These are phyloP conservation scores for Anseranas semipalmata DNA, from an alignment of 2,113 vertebrate species.

Conservation along the genomic window DNA sequence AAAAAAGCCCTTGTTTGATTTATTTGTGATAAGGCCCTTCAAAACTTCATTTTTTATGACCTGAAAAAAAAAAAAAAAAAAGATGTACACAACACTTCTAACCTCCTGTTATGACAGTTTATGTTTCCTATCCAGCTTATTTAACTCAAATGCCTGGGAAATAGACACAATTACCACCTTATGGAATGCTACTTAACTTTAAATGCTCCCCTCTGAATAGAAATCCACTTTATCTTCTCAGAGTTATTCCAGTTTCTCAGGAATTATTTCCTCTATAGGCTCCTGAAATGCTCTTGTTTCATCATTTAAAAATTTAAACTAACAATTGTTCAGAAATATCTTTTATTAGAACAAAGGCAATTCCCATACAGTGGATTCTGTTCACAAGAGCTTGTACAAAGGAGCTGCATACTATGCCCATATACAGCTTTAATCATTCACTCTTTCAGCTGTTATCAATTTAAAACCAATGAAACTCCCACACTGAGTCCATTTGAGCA, in stretches of 20 bases:
- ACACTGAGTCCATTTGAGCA: slow-evolving; percentile 88
- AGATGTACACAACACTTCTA: slow-evolving; percentile 70
- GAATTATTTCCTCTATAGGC: slow-evolving; percentile 74
- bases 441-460: slow-evolving; percentile 90
- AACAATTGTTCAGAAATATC: slow-evolving; percentile 79
- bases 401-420: slow-evolving; percentile 80
- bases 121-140: slow-evolving; percentile 79
- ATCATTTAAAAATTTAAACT: slow-evolving; percentile 79
- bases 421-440: slow-evolving; percentile 84
- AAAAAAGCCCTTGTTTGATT: slow-evolving; percentile 59
- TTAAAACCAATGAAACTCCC: slow-evolving; percentile 90
- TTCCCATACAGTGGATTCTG: slow-evolving; percentile 76
- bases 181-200: slow-evolving; percentile 83
- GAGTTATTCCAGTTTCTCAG: slow-evolving; percentile 79
- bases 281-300: slow-evolving; percentile 79
- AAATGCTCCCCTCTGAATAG: slow-evolving; percentile 78
- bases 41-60: slow-evolving; percentile 64
- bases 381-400: slow-evolving; percentile 77
- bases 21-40: slow-evolving; percentile 62
- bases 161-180: slow-evolving; percentile 82
- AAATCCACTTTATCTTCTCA: slow-evolving; percentile 77
- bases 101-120: slow-evolving; percentile 78
- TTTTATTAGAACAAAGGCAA: slow-evolving; percentile 78
- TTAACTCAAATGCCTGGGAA: slow-evolving; percentile 79
- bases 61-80: slow-evolving; percentile 45